These are phyloP conservation scores for Bruchidius siliquastri DNA, from an alignment of 2,888 invertebrate genomes.

Conservation along the genomic window DNA sequence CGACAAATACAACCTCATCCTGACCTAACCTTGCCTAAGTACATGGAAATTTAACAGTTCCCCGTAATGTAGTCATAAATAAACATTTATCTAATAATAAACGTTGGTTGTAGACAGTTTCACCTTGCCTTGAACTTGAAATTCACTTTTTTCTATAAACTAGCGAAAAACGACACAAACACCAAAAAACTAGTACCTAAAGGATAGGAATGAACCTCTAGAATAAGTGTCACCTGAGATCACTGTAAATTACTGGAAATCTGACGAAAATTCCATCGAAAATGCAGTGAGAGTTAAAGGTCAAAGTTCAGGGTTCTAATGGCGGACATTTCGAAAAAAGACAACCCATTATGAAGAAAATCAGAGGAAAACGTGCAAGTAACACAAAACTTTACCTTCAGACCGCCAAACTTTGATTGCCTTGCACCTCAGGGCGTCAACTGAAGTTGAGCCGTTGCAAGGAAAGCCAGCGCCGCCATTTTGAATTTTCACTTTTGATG, in stretches of 20 bases:
- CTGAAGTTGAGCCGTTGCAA: conserved; percentile 31
- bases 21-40: neutral
- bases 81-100: conserved; percentile 32
- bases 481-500: conserved; percentile 51
- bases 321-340: neutral
- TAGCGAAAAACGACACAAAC: neutral
- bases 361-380: neutral
- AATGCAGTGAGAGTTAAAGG: conserved; percentile 28
- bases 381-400: neutral
- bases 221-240: neutral
- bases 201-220: neutral
- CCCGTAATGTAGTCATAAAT: conserved; percentile 17
- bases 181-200: neutral
- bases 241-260: neutral
- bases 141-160: conserved; percentile 34
- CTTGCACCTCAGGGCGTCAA: neutral
- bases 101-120: conserved; percentile 27
- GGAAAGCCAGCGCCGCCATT: conserved; percentile 45
- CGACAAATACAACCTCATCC: neutral
- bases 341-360: neutral
- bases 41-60: conserved; percentile 15
- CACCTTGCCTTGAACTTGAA: conserved; percentile 45
- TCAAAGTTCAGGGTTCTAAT: conserved; percentile 36
- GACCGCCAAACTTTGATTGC: neutral
- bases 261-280: neutral